Conservation (phyloP, 92 coral and sea anemone species). For the Pocillopora meandrina region DNA sequence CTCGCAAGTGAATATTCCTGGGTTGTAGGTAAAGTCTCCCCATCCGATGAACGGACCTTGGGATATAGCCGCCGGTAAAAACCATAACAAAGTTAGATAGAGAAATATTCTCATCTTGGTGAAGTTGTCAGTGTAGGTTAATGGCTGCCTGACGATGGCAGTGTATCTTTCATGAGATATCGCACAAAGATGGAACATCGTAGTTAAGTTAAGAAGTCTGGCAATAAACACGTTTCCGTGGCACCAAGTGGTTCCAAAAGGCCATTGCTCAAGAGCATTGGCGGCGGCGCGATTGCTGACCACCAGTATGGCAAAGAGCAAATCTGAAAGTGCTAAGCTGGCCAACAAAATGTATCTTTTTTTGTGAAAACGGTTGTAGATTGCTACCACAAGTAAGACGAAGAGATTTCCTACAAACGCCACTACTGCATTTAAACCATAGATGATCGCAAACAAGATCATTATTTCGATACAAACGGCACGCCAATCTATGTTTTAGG, state of each 20-base stretch:
- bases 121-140: background rate
- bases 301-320: background rate
- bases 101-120: background rate
- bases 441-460: background rate
- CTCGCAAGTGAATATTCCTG: background rate
- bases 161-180: constrained; percentile 11
- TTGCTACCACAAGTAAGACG: constrained; percentile 1
- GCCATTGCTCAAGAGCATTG: background rate
- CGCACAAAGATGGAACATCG: constrained; percentile 12
- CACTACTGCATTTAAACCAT: background rate
- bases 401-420: constrained; percentile 13
- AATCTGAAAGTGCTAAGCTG: constrained; percentile 23
- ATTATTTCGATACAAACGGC: background rate
- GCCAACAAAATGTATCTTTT: constrained; percentile 8
- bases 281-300: background rate
- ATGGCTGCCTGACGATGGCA: constrained; percentile 9
- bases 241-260: constrained; percentile 17
- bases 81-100: background rate
- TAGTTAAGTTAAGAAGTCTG: background rate
- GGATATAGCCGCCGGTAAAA: background rate
- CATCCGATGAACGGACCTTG: constrained; percentile 8
- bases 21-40: constrained; percentile 9
- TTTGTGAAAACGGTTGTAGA: background rate
- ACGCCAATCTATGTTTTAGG: background rate
- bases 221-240: background rate